phyloP scores from a whole-genome alignment of 92 coral and sea anemone species.

The Epizoanthus fatuus region DNA sequence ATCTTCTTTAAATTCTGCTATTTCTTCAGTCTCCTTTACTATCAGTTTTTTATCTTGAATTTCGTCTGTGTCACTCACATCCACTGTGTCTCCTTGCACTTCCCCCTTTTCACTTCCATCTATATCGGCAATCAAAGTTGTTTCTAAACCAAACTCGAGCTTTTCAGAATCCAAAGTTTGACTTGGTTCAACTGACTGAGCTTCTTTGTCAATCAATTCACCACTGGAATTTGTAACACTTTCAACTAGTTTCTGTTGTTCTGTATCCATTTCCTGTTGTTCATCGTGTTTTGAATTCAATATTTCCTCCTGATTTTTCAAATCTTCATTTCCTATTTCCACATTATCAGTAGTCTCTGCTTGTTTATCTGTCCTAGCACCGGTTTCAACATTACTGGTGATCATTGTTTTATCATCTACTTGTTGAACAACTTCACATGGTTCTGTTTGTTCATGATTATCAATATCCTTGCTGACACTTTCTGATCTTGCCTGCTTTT shows the following conservation, averaged over 20 bases:
- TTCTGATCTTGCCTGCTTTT: background rate
- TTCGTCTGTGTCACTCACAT: background rate
- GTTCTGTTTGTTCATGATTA: background rate
- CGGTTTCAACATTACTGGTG: background rate
- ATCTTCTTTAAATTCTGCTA: background rate
- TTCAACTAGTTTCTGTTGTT: background rate
- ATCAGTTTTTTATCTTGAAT: background rate
- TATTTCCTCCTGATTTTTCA: background rate
- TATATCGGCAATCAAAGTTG: background rate
- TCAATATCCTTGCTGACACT: background rate
- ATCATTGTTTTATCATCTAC: background rate
- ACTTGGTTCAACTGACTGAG: background rate
- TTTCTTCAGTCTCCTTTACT: background rate
- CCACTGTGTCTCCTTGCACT: background rate
- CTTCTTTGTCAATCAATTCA: background rate
- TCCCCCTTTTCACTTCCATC: constrained; percentile 4
- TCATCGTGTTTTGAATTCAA: background rate
- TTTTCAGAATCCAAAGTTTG: background rate
- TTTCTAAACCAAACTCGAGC: background rate
- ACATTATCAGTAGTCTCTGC: background rate
- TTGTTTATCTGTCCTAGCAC: background rate
- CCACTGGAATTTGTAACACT: background rate
- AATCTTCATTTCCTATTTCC: background rate
- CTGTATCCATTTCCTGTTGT: background rate
- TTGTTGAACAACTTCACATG: background rate